Evolutionary conservation across 2,113 vertebrate species (phyloP).

Genomic region (Apaloderma vittatum): DNA sequence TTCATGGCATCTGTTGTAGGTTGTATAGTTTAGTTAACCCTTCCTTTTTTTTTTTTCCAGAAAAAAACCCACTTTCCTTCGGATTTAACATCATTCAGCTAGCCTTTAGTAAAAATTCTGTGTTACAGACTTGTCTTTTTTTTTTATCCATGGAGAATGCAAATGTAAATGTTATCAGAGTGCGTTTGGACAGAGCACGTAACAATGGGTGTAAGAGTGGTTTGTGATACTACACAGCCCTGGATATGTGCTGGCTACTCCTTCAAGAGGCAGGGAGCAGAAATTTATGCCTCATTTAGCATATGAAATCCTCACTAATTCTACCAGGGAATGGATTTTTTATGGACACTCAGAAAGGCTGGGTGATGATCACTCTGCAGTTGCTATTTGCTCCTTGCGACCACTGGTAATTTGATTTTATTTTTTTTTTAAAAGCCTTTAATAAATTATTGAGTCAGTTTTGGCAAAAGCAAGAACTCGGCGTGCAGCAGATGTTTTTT

Average conservation of each 20-base stretch:
- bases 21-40: slow-evolving; percentile 47
- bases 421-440: not conserved
- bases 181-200: not conserved
- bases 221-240: not conserved
- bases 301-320: not conserved
- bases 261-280: not conserved
- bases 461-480: not conserved
- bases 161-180: slow-evolving; percentile 31
- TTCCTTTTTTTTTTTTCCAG: not conserved
- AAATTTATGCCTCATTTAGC: not conserved
- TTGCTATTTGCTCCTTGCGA: not conserved
- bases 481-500: not conserved
- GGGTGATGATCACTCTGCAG: not conserved
- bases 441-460: not conserved
- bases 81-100: slow-evolving; percentile 7
- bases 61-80: not conserved
- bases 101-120: not conserved
- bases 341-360: not conserved
- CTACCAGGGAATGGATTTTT: not conserved
- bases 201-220: not conserved
- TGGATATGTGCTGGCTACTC: not conserved
- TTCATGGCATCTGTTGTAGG: slow-evolving; percentile 26
- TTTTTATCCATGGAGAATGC: not conserved
- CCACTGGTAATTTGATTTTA: not conserved
- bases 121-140: not conserved